Percentiles rank a stretch among this genome's conserved stretches.
phyloP scores from a whole-genome alignment of 2,888 invertebrate genomes.

The Cheilosia grossa region DNA sequence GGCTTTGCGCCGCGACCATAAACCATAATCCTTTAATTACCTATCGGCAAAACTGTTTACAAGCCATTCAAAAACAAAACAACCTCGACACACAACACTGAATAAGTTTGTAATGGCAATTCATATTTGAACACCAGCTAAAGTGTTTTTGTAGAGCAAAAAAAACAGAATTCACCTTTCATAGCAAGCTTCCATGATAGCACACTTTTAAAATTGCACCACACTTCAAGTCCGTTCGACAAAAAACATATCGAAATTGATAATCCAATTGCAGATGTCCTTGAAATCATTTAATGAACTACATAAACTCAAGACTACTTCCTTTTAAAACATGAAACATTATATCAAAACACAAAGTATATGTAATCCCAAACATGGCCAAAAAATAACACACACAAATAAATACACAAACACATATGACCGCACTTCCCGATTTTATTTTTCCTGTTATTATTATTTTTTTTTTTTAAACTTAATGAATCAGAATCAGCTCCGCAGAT shows the following conservation, averaged over 20 bases:
- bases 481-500: slow-evolving; percentile 44
- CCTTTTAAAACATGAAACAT: slow-evolving; percentile 7
- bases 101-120: too few relatives aligned
- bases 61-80: too few relatives aligned
- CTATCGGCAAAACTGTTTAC: too few relatives aligned
- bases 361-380: slow-evolving; percentile 23
- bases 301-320: slow-evolving; percentile 30
- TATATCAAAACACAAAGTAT: slow-evolving; percentile 16
- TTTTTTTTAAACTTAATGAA: slow-evolving; percentile 24
- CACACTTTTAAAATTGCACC: background rate
- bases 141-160: background rate
- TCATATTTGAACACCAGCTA: too few relatives aligned
- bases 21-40: too few relatives aligned
- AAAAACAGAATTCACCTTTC: background rate
- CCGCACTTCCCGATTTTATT: slow-evolving; percentile 26
- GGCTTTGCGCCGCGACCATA: too few relatives aligned
- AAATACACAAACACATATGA: slow-evolving; percentile 9
- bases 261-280: slow-evolving; percentile 22
- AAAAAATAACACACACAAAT: slow-evolving; percentile 21
- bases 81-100: too few relatives aligned
- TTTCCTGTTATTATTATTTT: slow-evolving; percentile 4
- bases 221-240: background rate
- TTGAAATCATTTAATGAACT: slow-evolving; percentile 51
- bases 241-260: background rate
- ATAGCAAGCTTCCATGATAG: background rate